Evolutionary conservation across 2,797 vertebrate species (phyloP), one percentile per base, ranked within the genome.

Genomic region (Botia kubotai): DNA sequence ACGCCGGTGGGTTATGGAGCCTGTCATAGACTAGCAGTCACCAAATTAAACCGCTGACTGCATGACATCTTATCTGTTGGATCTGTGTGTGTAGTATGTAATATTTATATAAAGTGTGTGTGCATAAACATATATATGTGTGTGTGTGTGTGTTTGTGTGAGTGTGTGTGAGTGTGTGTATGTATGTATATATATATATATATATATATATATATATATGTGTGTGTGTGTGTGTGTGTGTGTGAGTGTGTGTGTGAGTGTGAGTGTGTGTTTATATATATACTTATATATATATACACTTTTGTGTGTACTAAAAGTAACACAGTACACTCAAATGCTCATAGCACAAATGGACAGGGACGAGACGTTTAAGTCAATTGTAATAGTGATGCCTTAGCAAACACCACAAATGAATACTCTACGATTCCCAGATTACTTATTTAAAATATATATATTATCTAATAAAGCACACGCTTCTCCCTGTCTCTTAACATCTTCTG

Each of bases 21-120:
- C 86, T 82, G 82, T 88, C 84, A 86, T 84, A 86, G 85, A 81
- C 81, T 90, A 84, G 87, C 91, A 87, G 72, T 43, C 85, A 82
- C 90, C 89, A 92, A 93, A 94, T 94, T 92, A 93, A 94, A 84
- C 84, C 93, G 91, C 91, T 82, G 83, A 88, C 87, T 90, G 89
- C 80, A 87, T 88, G 75, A 75, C 39, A 65, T 77, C 87, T 75
- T 90, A 83, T 75, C 57, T 73, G 80, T 65, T 77, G 82, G 79
- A 80, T 87, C 57, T 75, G 77, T 80, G 77, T 33, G 4, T 33
- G 4, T 33, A 33, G 33, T 33, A 33, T 33, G 33, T 33, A 33
- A 33, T 33, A 33, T 33, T 3, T 33, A 33, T 33, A 33, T 33
- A 33, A 3, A 33, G 33, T 33, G 33, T 33, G 33, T 33, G 33